Percentiles rank a stretch among this genome's conserved stretches.
phyloP scores from a whole-genome alignment of 2,113 vertebrate species.

The Indicator maculatus region DNA sequence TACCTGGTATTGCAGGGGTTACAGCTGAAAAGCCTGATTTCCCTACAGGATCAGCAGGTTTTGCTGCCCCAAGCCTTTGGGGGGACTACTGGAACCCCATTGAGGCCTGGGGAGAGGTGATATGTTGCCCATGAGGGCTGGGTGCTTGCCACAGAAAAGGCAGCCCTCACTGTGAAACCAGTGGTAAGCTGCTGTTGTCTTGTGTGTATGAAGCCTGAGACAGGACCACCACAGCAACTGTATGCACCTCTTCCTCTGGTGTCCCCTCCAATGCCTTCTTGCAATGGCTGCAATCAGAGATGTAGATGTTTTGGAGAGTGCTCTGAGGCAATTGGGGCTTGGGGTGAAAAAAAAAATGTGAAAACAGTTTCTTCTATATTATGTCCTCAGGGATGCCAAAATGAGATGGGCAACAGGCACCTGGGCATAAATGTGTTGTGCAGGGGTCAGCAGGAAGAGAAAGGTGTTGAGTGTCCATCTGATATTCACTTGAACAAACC shows the following conservation, averaged over 20 bases:
- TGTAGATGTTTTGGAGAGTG: neutral
- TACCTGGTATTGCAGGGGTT: neutral
- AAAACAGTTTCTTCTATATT: neutral
- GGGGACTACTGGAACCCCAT: neutral
- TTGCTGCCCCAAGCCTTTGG: neutral
- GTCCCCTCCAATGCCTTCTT: fast-evolving
- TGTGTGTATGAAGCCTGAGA: fast-evolving
- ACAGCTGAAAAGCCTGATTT: neutral
- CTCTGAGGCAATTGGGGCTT: neutral
- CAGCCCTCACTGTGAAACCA: neutral
- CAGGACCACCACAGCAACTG: fast-evolving
- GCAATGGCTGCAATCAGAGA: neutral
- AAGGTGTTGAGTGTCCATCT: neutral
- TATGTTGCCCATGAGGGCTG: fast-evolving
- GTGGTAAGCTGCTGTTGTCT: neutral
- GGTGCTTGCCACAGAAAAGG: neutral
- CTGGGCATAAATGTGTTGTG: neutral
- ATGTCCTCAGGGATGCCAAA: neutral
- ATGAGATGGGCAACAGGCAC: neutral
- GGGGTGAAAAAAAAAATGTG: neutral
- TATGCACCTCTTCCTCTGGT: neutral
- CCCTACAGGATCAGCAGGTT: neutral
- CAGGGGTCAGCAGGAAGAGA: neutral
- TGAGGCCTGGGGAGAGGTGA: neutral
- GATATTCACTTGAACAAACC: fast-evolving